Conservation (phyloP, 2,113 vertebrate genomes). For the Oncorhynchus tshawytscha region DNA sequence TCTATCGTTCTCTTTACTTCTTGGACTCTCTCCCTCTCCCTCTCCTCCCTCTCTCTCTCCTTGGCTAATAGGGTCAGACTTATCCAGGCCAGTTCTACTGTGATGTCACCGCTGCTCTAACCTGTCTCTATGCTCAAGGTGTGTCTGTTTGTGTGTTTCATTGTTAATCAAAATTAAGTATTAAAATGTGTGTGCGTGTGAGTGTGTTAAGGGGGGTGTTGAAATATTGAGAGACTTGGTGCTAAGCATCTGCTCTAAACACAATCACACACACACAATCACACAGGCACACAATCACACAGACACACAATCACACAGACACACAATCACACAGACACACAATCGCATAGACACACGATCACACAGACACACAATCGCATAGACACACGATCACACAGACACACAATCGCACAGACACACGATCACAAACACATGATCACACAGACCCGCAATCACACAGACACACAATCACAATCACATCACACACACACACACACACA, state of each 20-base stretch:
- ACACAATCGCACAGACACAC: too few species aligned
- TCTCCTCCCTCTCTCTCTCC: background rate
- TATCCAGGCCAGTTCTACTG: slow-evolving; percentile 1
- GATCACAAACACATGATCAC: too few species aligned
- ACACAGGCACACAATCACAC: background rate
- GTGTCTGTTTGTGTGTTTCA: background rate
- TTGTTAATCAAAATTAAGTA: too few species aligned
- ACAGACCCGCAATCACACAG: too few species aligned
- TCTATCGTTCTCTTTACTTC: background rate
- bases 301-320: background rate
- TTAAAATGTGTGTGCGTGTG: too few species aligned
- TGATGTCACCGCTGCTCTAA: background rate
- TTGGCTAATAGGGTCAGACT: background rate
- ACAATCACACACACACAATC: background rate
- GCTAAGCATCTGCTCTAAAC: slow-evolving; percentile 16
- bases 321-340: too few species aligned
- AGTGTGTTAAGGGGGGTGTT: background rate
- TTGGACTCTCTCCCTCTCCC: too few species aligned
- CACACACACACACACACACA: too few species aligned
- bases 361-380: too few species aligned
- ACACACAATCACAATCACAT: too few species aligned
- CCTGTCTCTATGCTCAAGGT: background rate
- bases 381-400: too few species aligned
- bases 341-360: too few species aligned
- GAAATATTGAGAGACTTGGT: slow-evolving; percentile 1